Percentiles rank a stretch among this genome's conserved stretches.
phyloP scores from a whole-genome alignment of 2,797 vertebrate genomes.

The Schizothorax lantsangensis region DNA sequence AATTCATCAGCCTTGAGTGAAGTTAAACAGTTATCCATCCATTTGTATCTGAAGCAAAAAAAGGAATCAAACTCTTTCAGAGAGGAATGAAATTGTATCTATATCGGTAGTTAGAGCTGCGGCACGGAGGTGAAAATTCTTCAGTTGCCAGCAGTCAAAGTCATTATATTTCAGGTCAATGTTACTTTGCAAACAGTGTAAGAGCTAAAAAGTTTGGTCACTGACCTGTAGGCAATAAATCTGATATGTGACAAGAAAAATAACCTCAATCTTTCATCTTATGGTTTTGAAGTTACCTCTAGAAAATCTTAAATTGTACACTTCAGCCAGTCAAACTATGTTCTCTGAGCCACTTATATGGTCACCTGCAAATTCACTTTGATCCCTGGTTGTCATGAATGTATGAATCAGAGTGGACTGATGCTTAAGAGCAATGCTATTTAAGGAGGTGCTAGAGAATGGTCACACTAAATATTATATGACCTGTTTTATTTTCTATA shows the following conservation, averaged over 20 bases:
- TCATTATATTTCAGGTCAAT: conserved; percentile 49
- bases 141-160: conserved; percentile 33
- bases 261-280: conserved; percentile 12
- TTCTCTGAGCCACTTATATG: background rate
- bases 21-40: conserved; percentile 43
- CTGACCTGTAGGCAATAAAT: conserved; percentile 37
- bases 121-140: conserved; percentile 35
- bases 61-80: conserved; percentile 29
- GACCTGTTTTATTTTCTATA: background rate
- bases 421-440: background rate
- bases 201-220: conserved; percentile 8
- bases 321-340: background rate
- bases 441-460: too few species aligned
- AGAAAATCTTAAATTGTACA: background rate
- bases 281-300: conserved; percentile 26
- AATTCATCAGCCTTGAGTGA: conserved; percentile 25
- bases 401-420: background rate
- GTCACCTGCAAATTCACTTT: background rate
- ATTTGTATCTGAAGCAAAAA: conserved; percentile 27
- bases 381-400: background rate
- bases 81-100: conserved; percentile 12
- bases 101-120: conserved; percentile 44
- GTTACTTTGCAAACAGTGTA: conserved; percentile 33
- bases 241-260: conserved; percentile 11
- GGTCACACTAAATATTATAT: background rate